Base-by-base conservation (phyloP, 2,888 invertebrate species). In the Antitype chi region DNA sequence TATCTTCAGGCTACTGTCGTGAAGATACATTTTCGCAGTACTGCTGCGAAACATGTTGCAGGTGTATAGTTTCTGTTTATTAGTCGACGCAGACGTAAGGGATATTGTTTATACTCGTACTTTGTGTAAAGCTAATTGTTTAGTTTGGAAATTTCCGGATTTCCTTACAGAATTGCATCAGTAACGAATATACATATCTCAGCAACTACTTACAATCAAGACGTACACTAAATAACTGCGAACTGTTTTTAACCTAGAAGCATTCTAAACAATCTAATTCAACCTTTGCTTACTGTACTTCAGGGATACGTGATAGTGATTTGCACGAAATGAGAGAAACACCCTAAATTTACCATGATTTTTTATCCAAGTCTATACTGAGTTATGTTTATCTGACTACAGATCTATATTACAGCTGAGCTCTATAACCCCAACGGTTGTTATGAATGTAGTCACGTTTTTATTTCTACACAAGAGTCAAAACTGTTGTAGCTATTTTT, bases 301-400 rank as follows among this genome's bases (percentile, higher is more conserved):
- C 28, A 43, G 43, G 5, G 13, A n/a, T n/a, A n/a, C n/a, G n/a
- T n/a, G n/a, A n/a, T n/a, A n/a, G n/a, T n/a, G n/a, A n/a, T n/a
- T n/a, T n/a, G n/a, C n/a, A n/a, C n/a, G n/a, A n/a, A n/a, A n/a
- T n/a, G n/a, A n/a, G n/a, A n/a, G n/a, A n/a, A n/a, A n/a, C n/a
- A n/a, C n/a, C n/a, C n/a, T n/a, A n/a, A n/a, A n/a, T n/a, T n/a
- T 32, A 28, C 17, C 43, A 47, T 47, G 3, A 53, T 23, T 77
- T 80, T 80, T 38, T n/a, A 49, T 74, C 11, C 47, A 55, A 52
- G 2, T 32, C 32, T 32, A 55, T n/a, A 43, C 23, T 62, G 17
- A 62, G 28, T 38, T 62, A 74, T 25, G 28, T 81, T 69, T 81
- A 84, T 84, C 81, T 70, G 13, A 80, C 81, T 32, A 73, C 20